These are phyloP conservation scores for Troilus luridus DNA, from an alignment of 2,888 invertebrate species.

Conservation along the genomic window DNA sequence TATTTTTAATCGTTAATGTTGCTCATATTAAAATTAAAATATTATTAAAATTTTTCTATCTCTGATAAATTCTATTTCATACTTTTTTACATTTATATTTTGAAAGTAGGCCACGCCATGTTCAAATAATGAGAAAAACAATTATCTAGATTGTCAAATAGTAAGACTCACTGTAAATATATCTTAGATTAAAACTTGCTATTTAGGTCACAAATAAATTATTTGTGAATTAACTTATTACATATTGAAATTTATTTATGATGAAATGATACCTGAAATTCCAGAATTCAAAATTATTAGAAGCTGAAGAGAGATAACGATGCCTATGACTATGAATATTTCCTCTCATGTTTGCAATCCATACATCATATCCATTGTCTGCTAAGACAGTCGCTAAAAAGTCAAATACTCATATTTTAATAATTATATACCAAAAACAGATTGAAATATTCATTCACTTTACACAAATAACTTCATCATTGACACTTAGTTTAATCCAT, in stretches of 20 bases:
- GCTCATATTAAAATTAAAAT: too few species aligned
- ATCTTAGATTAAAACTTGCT: background rate
- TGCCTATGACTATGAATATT: constrained; percentile 71
- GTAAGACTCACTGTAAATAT: too few species aligned
- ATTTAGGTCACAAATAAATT: background rate
- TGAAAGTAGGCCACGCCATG: too few species aligned
- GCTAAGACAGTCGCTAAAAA: constrained; percentile 67
- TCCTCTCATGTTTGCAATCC: constrained; percentile 73
- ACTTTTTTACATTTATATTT: too few species aligned
- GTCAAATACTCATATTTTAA: background rate
- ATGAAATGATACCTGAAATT: constrained; percentile 64
- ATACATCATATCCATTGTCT: constrained; percentile 68
- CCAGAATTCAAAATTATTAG: constrained; percentile 66
- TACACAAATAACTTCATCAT: background rate
- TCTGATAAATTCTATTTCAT: too few species aligned
- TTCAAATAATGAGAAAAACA: background rate
- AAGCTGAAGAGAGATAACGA: constrained; percentile 66
- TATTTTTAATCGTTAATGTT: too few species aligned
- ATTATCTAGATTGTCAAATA: background rate
- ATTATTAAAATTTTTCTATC: too few species aligned
- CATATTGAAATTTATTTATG: background rate
- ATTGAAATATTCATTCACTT: background rate
- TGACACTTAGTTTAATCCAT: background rate
- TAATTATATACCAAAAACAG: background rate
- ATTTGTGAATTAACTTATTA: background rate